Base-by-base conservation (phyloP, 2,113 vertebrate species). In the Sorex fumeus region DNA sequence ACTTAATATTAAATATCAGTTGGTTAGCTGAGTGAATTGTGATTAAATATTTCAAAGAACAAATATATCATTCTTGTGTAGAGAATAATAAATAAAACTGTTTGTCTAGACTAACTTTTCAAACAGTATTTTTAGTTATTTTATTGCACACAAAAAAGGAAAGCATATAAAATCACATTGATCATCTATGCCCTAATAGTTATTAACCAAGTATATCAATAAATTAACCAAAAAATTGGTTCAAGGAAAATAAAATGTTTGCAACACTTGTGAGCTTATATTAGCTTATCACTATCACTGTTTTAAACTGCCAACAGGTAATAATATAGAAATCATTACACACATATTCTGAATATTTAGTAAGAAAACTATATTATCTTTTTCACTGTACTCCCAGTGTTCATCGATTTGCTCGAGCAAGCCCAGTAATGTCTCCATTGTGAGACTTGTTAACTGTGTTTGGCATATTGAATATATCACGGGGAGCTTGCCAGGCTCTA, bases 221-320 rank as follows among this genome's bases (percentile, higher is more conserved):
- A 50, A 28, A 43, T 76, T 62, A 88, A 30, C 27, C 6, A 70
- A 36, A 84, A 85, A 40, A 79, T 18, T 76, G 19, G 7, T 10
- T 87, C 70, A 83, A 60, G 50, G 34, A 79, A 78, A 94, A 71
- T 16, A 53, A 13, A 64, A 62, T 10, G 2, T 87, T 83, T 62
- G 28, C 19, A 78, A 2, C 36, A 1, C 6, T 60, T 62, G 8
- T 30, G 6, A 71, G 13, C 77, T 95, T 60, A 43, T 86, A 75
- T 57, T 76, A 83, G 57, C 40, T 40, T 40, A 40, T 70, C 69
- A 53, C 34, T 18, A 0, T 57, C 45, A 77, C 23, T 71, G 34
- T 83, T 89, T 86, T 76, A 78, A 95, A 89, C 8, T 76, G 30
- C 13, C 36, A 53, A 15, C 53, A 53, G 13, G 53, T 53, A 53